Evolutionary conservation across 2,888 invertebrate species (phyloP).

Genomic region (Dioctria linearis): DNA sequence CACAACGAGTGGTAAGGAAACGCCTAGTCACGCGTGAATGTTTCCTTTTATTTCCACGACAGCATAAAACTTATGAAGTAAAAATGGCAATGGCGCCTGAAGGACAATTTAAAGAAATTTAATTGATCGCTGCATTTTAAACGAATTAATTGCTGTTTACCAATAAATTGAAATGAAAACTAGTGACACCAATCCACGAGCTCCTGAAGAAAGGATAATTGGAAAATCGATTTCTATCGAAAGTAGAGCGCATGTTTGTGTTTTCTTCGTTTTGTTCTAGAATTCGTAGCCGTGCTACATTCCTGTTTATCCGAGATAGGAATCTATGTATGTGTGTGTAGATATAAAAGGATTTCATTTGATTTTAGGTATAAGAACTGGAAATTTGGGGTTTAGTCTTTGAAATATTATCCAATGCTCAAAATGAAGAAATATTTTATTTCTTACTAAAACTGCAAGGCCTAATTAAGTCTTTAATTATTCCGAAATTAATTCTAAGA

Average conservation of each 20-base stretch:
- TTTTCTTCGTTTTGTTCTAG: slow-evolving; percentile 31
- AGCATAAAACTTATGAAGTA: not conserved
- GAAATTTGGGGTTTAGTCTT: too few relatives aligned
- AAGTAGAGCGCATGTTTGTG: slow-evolving; percentile 34
- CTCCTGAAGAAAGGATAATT: slow-evolving; percentile 41
- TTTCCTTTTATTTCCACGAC: not conserved
- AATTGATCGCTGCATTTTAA: not conserved
- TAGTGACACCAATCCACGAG: not conserved
- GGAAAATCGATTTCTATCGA: slow-evolving; percentile 49
- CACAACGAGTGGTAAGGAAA: not conserved
- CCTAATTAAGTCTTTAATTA: too few relatives aligned
- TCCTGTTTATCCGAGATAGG: slow-evolving; percentile 1
- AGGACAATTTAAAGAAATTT: not conserved
- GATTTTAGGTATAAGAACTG: too few relatives aligned
- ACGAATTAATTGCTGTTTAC: not conserved
- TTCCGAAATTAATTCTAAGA: too few relatives aligned
- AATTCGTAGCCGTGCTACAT: slow-evolving; percentile 1
- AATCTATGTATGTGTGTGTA: not conserved
- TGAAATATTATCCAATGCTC: too few relatives aligned
- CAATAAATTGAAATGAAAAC: slow-evolving; percentile 20
- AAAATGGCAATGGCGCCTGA: not conserved
- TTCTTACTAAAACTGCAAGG: too few relatives aligned
- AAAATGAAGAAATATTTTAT: too few relatives aligned
- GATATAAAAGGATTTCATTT: too few relatives aligned
- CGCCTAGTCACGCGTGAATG: not conserved